Conservation (phyloP, 2,797 vertebrate species). For the Sylvia borin region DNA sequence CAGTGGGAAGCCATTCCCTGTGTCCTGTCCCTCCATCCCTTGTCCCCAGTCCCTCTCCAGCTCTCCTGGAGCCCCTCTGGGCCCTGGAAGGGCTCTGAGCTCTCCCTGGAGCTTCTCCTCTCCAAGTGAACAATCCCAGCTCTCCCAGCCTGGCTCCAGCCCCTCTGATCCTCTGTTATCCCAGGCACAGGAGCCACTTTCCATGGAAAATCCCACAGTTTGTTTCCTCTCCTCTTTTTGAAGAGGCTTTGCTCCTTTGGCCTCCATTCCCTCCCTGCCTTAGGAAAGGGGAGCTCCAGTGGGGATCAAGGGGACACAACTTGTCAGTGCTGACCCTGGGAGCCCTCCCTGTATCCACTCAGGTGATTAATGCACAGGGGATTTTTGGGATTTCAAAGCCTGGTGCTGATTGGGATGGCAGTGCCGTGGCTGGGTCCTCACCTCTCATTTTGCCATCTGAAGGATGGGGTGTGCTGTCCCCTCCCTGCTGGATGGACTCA, state of each 20-base stretch:
- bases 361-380: neutral
- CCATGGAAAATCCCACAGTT: rapidly evolving
- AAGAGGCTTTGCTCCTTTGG: neutral
- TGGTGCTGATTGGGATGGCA: rapidly evolving
- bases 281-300: neutral
- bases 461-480: neutral
- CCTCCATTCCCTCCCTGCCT: neutral
- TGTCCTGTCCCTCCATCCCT: neutral
- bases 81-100: neutral
- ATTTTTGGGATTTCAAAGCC: neutral
- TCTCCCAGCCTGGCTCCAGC: neutral
- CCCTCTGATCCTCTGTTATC: neutral
- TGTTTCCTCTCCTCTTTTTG: neutral
- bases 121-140: rapidly evolving
- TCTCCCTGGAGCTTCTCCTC: neutral
- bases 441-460: neutral
- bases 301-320: neutral
- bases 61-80: neutral
- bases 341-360: neutral
- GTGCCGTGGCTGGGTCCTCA: neutral
- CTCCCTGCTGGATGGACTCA: neutral
- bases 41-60: neutral
- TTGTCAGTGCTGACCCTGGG: rapidly evolving
- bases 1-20: neutral
- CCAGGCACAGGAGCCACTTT: neutral